Percentiles rank a stretch among this genome's conserved stretches.
phyloP scores from a whole-genome alignment of 1,140 invertebrate species.

The Daktulosphaira vitifoliae region DNA sequence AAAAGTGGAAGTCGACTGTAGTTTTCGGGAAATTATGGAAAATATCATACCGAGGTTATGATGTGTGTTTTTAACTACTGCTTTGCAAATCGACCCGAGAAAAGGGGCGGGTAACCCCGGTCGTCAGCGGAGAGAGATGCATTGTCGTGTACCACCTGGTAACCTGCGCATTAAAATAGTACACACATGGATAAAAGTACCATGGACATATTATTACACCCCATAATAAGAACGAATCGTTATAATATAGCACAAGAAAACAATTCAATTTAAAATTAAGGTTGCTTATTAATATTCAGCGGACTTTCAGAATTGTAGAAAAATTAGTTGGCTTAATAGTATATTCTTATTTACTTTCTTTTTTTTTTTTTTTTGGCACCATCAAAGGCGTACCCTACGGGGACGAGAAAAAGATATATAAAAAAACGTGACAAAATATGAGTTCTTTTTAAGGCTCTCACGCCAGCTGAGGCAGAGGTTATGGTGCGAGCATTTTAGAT shows the following conservation, averaged over 20 bases:
- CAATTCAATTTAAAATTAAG: neutral
- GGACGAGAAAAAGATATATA: constrained; percentile 5
- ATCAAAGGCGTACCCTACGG: constrained; percentile 14
- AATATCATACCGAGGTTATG: neutral
- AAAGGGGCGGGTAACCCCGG: neutral
- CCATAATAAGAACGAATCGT: too few relatives aligned
- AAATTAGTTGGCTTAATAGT: constrained; percentile 6
- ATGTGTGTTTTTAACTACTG: constrained; percentile 1
- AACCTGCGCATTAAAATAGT: neutral
- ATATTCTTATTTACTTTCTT: neutral
- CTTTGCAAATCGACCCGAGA: constrained; percentile 13
- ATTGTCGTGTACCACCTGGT: neutral
- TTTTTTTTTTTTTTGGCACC: constrained; percentile 18
- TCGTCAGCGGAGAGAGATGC: too few relatives aligned
- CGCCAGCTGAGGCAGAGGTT: constrained; percentile 46
- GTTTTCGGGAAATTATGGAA: constrained; percentile 7
- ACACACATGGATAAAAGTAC: neutral
- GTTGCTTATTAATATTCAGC: neutral
- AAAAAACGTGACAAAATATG: constrained; percentile 22
- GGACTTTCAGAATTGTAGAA: neutral
- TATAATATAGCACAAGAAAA: constrained; percentile 7
- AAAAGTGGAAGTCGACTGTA: constrained; percentile 6
- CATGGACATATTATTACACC: neutral
- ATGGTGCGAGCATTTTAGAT: constrained; percentile 89
- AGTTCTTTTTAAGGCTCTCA: constrained; percentile 8